phyloP scores from a whole-genome alignment of 2,113 vertebrate genomes.

The Picathartes gymnocephalus region DNA sequence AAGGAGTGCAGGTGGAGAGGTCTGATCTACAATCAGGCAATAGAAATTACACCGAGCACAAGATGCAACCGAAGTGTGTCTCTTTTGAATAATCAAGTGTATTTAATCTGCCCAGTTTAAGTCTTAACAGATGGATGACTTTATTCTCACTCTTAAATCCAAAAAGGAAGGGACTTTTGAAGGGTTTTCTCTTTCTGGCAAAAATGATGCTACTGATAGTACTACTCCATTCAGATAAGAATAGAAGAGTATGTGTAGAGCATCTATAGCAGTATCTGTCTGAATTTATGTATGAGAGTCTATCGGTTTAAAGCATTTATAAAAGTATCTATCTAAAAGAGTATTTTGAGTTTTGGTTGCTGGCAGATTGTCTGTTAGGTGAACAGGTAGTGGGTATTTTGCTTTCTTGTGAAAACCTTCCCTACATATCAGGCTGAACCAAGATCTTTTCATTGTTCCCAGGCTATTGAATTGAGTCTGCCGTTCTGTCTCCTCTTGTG shows the following conservation, averaged over 20 bases:
- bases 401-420: not conserved
- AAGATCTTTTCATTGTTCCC: not conserved
- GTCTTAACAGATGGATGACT: not conserved
- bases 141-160: not conserved
- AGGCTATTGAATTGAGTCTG: not conserved
- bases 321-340: not conserved
- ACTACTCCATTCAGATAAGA: not conserved
- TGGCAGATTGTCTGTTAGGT: not conserved
- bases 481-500: not conserved
- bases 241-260: not conserved
- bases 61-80: not conserved
- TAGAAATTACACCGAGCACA: not conserved
- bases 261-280: not conserved
- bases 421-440: not conserved
- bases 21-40: not conserved
- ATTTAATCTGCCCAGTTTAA: not conserved
- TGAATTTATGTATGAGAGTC: not conserved
- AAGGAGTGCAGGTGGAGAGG: not conserved
- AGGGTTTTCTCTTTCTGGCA: not conserved
- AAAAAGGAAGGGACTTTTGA: not conserved
- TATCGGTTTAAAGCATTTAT: not conserved
- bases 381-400: not conserved
- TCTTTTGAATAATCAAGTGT: not conserved
- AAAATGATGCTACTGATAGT: not conserved
- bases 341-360: not conserved